Evolutionary conservation across 2,888 invertebrate species (phyloP).

Genomic region (Mesochorus sp.): DNA sequence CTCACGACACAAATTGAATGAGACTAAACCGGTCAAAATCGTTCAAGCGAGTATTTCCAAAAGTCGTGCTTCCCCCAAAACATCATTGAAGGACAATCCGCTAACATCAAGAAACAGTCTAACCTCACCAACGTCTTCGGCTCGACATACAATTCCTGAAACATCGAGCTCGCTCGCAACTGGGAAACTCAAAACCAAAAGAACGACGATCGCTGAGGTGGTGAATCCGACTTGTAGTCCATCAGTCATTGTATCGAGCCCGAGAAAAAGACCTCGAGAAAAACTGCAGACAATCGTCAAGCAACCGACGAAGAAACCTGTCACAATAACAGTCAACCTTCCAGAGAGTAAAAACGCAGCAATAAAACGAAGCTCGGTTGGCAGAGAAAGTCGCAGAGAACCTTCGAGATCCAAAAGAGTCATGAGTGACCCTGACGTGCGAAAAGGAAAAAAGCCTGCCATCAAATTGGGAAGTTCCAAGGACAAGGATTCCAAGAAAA

Average conservation of each 20-base stretch:
- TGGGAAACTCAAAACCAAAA: slow-evolving; percentile 32
- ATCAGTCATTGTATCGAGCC: slow-evolving; percentile 14
- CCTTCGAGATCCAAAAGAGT: slow-evolving; percentile 55
- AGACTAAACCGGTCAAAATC: slow-evolving; percentile 82
- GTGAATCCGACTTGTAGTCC: slow-evolving; percentile 53
- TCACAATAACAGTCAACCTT: slow-evolving; percentile 66
- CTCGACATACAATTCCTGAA: slow-evolving; percentile 24
- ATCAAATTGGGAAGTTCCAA: slow-evolving; percentile 25
- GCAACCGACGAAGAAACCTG: slow-evolving; percentile 66
- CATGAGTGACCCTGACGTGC: slow-evolving; percentile 53
- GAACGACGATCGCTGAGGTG: slow-evolving; percentile 40
- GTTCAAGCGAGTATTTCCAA: slow-evolving; percentile 80
- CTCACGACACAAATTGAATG: slow-evolving; percentile 70
- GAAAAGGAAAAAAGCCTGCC: slow-evolving; percentile 57
- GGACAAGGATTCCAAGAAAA: slow-evolving; percentile 41
- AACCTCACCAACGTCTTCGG: slow-evolving; percentile 11
- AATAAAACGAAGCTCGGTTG: slow-evolving; percentile 51
- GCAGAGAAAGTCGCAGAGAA: slow-evolving; percentile 59
- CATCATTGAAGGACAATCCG: not conserved
- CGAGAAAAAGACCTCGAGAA: slow-evolving; percentile 74
- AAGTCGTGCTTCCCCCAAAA: slow-evolving; percentile 71
- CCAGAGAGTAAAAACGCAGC: slow-evolving; percentile 62
- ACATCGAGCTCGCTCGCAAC: slow-evolving; percentile 17
- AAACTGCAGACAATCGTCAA: slow-evolving; percentile 78
- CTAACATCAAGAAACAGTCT: slow-evolving; percentile 59